A percentile compares a stretch with the other conserved stretches of the same genome.
phyloP scores from a whole-genome alignment of 2,888 invertebrate species.

The Papilio gigon region DNA sequence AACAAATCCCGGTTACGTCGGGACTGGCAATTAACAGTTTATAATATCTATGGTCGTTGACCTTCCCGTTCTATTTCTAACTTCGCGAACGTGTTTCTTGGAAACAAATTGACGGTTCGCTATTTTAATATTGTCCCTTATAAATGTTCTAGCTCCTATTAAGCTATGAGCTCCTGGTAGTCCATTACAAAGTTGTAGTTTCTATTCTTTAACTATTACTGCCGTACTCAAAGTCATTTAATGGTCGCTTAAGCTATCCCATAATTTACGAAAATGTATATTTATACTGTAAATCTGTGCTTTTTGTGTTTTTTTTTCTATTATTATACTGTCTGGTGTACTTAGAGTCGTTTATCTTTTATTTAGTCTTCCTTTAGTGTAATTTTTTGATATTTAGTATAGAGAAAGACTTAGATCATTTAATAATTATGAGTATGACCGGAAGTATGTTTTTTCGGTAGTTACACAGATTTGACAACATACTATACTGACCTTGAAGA shows the following conservation, averaged over 20 bases:
- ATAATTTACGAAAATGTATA: too few relatives aligned
- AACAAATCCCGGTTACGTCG: slow-evolving; percentile 14
- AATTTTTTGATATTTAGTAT: too few relatives aligned
- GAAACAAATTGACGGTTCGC: slow-evolving; percentile 36
- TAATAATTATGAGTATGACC: background rate
- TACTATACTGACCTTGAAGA: slow-evolving; percentile 17
- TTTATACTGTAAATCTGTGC: too few relatives aligned
- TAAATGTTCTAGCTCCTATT: background rate
- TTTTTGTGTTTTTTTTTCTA: too few relatives aligned
- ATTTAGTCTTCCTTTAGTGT: too few relatives aligned
- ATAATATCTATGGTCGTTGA: slow-evolving; percentile 41
- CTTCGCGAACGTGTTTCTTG: slow-evolving; percentile 42
- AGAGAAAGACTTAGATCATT: too few relatives aligned
- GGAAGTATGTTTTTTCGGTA: background rate
- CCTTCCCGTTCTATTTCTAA: slow-evolving; percentile 46
- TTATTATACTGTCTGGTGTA: too few relatives aligned
- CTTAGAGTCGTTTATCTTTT: too few relatives aligned
- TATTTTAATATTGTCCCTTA: slow-evolving; percentile 20
- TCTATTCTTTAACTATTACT: background rate
- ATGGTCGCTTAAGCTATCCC: too few relatives aligned
- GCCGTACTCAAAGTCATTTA: background rate
- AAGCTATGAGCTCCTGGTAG: background rate
- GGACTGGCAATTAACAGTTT: slow-evolving; percentile 33
- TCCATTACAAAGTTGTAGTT: background rate
- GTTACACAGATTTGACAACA: background rate